These are phyloP conservation scores for Hapalemur alaotrensis DNA, from an alignment of 2,797 vertebrate species.

Conservation along the genomic window DNA sequence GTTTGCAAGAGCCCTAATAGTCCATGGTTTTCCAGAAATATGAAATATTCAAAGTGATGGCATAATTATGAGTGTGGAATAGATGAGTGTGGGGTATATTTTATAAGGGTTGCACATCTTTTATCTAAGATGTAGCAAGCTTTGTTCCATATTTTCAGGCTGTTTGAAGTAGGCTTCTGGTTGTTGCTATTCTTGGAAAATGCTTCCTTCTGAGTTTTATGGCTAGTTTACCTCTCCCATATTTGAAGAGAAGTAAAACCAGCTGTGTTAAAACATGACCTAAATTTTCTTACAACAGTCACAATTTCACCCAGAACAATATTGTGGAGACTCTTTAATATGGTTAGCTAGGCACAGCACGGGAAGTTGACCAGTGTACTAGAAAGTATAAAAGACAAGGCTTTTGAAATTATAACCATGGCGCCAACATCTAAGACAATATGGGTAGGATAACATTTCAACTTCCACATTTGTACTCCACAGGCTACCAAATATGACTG, in stretches of 20 bases:
- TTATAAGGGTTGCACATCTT: not conserved
- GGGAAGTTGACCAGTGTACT: not conserved
- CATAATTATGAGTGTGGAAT: not conserved
- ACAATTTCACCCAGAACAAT: not conserved
- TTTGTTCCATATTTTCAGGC: not conserved
- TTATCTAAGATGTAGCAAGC: not conserved
- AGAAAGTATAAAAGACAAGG: not conserved
- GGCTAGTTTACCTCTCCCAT: not conserved
- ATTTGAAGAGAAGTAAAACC: conserved; percentile 9
- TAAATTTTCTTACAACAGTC: not conserved
- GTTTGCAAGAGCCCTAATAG: not conserved
- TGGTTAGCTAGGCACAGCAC: not conserved
- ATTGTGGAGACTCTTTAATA: not conserved
- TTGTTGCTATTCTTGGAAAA: not conserved
- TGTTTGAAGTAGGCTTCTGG: not conserved
- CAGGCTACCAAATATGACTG: not conserved
- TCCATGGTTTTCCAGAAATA: not conserved
- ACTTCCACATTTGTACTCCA: not conserved
- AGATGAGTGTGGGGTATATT: not conserved
- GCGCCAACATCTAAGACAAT: not conserved
- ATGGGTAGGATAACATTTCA: not conserved
- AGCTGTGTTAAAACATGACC: not conserved
- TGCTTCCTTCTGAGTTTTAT: not conserved
- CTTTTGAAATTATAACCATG: not conserved
- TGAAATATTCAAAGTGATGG: not conserved